A percentile compares a stretch with the other conserved stretches of the same genome.
Evolutionary conservation across 1,140 invertebrate species (phyloP).

Genomic region (Drosophila trapezifrons): DNA sequence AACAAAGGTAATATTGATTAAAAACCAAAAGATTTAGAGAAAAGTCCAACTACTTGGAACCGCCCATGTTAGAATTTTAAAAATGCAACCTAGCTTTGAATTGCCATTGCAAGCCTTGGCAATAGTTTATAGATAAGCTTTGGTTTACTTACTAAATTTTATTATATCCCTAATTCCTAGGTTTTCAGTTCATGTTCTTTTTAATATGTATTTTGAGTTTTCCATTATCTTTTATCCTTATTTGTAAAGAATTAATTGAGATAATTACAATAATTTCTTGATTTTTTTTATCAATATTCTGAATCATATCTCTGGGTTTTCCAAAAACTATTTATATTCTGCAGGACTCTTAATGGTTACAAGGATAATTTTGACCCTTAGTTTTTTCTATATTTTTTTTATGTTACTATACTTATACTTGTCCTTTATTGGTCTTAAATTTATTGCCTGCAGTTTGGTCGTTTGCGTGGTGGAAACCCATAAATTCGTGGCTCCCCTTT

Average conservation of each 20-base stretch:
- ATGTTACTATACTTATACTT: constrained; percentile 30
- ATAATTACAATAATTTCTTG: too few relatives aligned
- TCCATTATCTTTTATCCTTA: not conserved
- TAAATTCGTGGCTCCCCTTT: constrained; percentile 49
- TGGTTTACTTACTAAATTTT: too few relatives aligned
- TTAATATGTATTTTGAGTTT: too few relatives aligned
- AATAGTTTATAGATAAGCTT: too few relatives aligned
- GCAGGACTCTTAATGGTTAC: not conserved
- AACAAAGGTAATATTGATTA: constrained; percentile 5
- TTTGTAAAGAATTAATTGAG: not conserved
- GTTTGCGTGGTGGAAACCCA: constrained; percentile 60
- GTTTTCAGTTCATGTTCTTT: too few relatives aligned
- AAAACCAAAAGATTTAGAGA: not conserved
- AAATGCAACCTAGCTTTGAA: too few relatives aligned
- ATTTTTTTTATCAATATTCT: too few relatives aligned
- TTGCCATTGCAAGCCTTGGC: too few relatives aligned
- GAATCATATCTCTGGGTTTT: not conserved
- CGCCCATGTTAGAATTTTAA: too few relatives aligned
- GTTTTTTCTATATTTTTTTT: constrained; percentile 24
- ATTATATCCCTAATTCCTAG: too few relatives aligned
- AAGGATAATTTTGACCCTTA: constrained; percentile 4
- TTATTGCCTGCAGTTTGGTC: constrained; percentile 51
- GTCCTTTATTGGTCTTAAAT: constrained; percentile 47
- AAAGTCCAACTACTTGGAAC: not conserved
- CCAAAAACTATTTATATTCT: not conserved